Evolutionary conservation across 2,888 invertebrate genomes (phyloP), one percentile per base, ranked within the genome.

Genomic region (Microctonus brassicae): DNA sequence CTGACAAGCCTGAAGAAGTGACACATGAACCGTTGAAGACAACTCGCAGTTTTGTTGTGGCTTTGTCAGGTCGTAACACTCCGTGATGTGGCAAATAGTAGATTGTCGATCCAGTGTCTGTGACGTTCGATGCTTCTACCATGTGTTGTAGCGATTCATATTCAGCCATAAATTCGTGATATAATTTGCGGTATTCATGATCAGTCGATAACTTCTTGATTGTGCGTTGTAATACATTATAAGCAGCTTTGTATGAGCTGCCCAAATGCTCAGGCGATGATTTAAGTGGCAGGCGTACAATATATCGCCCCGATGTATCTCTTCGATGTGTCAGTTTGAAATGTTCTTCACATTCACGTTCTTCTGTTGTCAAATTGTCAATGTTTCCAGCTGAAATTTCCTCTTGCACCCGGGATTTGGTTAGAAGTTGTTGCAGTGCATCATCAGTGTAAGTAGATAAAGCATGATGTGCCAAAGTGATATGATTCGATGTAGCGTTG

Each of bases 1-100:
- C 3, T 1, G 72, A 72, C 1, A 52, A 5, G 0, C 52, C 72
- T 2, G 33, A 36, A 0, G 64, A 24, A 3, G 72, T 24, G 5
- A n/a, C 11, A 34, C 26, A 26, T 5, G 68, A 72, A 11, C 68
- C 68, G 5, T 72, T 64, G 60, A 72, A 72, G 3, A 72, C 69
- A 11, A 71, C 64, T 4, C 70, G 42, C 1, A 65, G 57, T 20
- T 64, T 64, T 24, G 69, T 63, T 13, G 63, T 42, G 1, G 2
- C 39, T 6, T 53, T 70, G 17, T 57, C 61, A 9, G 36, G 39
- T 42, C n/a, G 20, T 53, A 26, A 17, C 9, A 42, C 33, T 10
- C 62, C 42, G 22, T 62, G 62, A 26, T 62, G 62, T 9, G 62
- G 39, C 39, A 62, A 22, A 13, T 42, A 62, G n/a, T 24, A 62